These are phyloP conservation scores for Drepana arcuata DNA, from an alignment of 1,140 invertebrate species.

Conservation along the genomic window DNA sequence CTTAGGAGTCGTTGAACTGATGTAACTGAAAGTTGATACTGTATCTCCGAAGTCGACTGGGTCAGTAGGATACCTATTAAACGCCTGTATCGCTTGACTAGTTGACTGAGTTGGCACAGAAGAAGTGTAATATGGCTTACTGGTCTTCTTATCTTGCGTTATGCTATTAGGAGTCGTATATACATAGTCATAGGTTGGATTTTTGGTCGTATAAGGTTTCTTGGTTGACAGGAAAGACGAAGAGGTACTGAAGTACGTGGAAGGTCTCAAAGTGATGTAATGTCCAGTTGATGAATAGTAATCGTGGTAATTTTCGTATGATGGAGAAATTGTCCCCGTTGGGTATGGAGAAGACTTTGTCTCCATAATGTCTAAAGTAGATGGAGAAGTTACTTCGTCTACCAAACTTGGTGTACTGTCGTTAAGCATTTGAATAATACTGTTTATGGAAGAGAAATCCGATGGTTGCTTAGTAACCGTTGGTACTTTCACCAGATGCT, in stretches of 20 bases:
- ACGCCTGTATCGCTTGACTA: conserved; percentile 54
- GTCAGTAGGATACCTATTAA: conserved; percentile 56
- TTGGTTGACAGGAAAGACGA: conserved; percentile 23
- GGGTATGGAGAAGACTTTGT: conserved; percentile 51
- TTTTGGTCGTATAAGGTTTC: conserved; percentile 18
- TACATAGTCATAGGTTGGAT: conserved; percentile 20
- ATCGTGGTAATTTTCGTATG: conserved; percentile 69
- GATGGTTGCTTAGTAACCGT: conserved; percentile 52
- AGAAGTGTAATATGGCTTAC: conserved; percentile 32
- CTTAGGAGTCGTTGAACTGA: conserved; percentile 48
- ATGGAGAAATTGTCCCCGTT: conserved; percentile 41
- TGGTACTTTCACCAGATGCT: conserved; percentile 45
- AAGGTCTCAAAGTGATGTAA: conserved; percentile 55
- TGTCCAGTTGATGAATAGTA: conserved; percentile 31
- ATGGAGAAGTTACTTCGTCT: conserved; percentile 38
- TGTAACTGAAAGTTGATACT: conserved; percentile 58
- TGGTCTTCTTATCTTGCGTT: conserved; percentile 29
- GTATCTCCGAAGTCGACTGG: conserved; percentile 49
- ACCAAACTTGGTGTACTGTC: conserved; percentile 60
- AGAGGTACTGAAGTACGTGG: conserved; percentile 19
- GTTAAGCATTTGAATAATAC: conserved; percentile 79
- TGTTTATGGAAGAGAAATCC: conserved; percentile 73
- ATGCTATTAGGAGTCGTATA: conserved; percentile 48
- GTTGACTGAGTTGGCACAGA: conserved; percentile 50
- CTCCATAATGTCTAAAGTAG: conserved; percentile 34